Base-by-base conservation (phyloP, 2,888 invertebrate species). In the Cryptops parisi region DNA sequence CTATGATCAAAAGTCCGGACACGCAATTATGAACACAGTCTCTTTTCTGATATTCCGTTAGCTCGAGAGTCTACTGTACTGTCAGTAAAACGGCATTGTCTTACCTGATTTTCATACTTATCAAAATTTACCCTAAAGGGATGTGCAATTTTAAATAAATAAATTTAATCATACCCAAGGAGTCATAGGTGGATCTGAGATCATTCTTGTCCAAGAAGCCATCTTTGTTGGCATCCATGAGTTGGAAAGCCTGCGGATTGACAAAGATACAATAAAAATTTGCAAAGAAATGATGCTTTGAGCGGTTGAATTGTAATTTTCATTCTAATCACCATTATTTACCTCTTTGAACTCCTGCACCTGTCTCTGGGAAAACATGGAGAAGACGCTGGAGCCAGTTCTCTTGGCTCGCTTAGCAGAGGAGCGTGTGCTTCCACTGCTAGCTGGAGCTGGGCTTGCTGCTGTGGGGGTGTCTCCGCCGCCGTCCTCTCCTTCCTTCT, bases 321-420 rank as follows among this genome's bases (percentile, higher is more conserved):
- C 5, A 43, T 5, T 43, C 6, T 6, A 43, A 21, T 9, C n/a
- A 17, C 17, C 6, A 49, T 40, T 74, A 19, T 33, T 54, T 65
- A 85, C 85, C 78, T 89, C 89, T 75, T 91, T 91, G 80, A 91
- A 91, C 74, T 91, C 91, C 66, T 89, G 87, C 67, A 91, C 87
- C 77, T 91, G 90, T 74, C 84, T 84, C 77, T 90, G 90, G 65
- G 89, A 82, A 82, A 93, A 91, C 84, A 90, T 89, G 69, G 90
- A 89, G 80, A 91, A 91, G 71, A 91, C 90, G 76, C 88, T 90
- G 77, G 89, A 89, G 65, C 90, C 90, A 5, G 62, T 57, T 53
- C 63, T 60, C 55, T 62, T 61, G 69, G 85, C 80, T 70, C 88
- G 81, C 75, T 89, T 89, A 65, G 84, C 84, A 65, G 85, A 84